These are phyloP conservation scores for Papilio glaucus DNA, from an alignment of 1,140 invertebrate genomes.

Conservation along the genomic window DNA sequence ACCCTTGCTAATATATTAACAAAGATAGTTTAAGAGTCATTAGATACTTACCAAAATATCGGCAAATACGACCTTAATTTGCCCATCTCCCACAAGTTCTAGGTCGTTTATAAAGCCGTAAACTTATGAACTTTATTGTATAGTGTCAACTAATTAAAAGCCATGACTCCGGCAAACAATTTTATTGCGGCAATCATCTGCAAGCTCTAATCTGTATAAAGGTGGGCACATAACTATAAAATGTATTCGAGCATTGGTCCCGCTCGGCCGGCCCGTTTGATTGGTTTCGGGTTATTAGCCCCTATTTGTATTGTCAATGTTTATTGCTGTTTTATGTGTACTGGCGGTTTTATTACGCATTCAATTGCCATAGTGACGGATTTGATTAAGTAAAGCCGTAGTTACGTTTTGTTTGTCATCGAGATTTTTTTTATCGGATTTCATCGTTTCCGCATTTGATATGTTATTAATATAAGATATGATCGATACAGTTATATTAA, in stretches of 20 bases:
- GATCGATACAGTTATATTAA: background rate
- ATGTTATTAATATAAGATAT: too few species aligned
- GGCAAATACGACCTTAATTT: background rate
- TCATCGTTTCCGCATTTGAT: constrained; percentile 20
- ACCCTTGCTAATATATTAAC: too few species aligned
- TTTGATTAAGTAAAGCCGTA: constrained; percentile 75
- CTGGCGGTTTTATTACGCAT: constrained; percentile 71
- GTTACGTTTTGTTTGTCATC: constrained; percentile 62
- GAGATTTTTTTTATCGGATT: constrained; percentile 40
- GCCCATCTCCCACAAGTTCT: constrained; percentile 3
- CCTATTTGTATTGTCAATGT: constrained; percentile 79
- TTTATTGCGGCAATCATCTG: constrained; percentile 70
- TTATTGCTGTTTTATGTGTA: constrained; percentile 74
- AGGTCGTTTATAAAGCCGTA: background rate
- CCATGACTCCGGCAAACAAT: constrained; percentile 64
- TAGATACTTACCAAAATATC: background rate
- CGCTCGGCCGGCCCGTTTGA: constrained; percentile 52
- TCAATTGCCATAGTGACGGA: constrained; percentile 68
- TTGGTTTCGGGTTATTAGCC: constrained; percentile 74
- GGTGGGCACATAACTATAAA: constrained; percentile 64
- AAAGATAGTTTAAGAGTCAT: background rate
- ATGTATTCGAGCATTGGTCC: constrained; percentile 54
- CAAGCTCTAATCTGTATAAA: constrained; percentile 62
- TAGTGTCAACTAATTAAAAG: constrained; percentile 60
- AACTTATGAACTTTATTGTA: constrained; percentile 28